Conservation (phyloP, 2,113 vertebrate species). For the Pan troglodytes region DNA sequence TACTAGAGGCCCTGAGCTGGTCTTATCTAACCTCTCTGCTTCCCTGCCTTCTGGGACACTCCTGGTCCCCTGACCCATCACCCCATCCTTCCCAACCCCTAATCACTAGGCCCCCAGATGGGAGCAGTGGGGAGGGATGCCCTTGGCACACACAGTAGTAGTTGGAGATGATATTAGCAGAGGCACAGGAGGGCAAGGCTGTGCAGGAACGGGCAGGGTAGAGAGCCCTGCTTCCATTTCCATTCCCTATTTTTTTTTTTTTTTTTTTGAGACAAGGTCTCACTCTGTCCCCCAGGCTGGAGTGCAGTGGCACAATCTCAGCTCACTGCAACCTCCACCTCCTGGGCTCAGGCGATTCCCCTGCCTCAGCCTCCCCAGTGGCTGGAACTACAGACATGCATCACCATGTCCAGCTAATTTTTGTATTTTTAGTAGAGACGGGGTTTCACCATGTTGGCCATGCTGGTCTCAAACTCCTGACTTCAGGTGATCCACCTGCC, state of each 20-base stretch:
- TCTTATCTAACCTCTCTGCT: not conserved
- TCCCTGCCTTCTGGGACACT: not conserved
- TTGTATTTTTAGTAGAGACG: no score
- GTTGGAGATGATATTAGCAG: not conserved
- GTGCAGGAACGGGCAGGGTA: not conserved
- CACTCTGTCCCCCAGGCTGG: no score
- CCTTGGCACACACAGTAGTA: not conserved
- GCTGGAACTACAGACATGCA: no score
- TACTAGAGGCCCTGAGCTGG: not conserved
- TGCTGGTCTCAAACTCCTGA: no score
- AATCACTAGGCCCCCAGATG: not conserved
- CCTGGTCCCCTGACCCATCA: not conserved
- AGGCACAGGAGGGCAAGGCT: not conserved
- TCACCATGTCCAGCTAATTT: no score
- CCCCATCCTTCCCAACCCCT: not conserved
- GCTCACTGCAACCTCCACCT: no score
- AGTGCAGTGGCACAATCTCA: no score
- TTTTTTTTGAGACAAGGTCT: no score
- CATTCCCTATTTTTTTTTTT: not conserved
- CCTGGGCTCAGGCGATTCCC: no score
- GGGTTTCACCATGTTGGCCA: no score
- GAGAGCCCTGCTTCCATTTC: not conserved
- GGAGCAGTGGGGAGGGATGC: not conserved
- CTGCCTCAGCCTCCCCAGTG: no score
- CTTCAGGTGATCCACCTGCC: no score